Evolutionary conservation across 2,888 invertebrate genomes (phyloP), one percentile per base, ranked within the genome.

Genomic region (Adineta ricciae): DNA sequence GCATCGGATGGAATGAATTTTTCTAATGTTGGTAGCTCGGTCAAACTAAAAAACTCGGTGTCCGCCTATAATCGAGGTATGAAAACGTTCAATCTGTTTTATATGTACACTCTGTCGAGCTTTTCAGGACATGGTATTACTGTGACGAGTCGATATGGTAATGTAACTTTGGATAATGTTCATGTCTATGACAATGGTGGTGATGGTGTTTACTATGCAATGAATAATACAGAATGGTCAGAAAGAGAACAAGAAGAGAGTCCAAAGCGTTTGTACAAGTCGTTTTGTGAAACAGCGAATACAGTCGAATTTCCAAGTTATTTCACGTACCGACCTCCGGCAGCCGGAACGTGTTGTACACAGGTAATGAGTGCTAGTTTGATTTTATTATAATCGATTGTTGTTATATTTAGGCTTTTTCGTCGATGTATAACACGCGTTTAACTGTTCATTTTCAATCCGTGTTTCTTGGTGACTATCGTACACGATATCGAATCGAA

Each of bases 1-100:
- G 97, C 97, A 2, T 96, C 94, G 89, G 96, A 96, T 89, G 99
- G 95, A 19, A 93, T 97, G 87, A 96, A 96, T 90, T 93, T 96
- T 87, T 95, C 95, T 3, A 93, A 93, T 87, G 94, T 96, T 2
- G 93, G 93, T 88, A 94, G 94, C 38, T 95, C 95, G 16, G 93
- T 96, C 88, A 91, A 92, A 83, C 93, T 97, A 87, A 93, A 93
- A 87, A 94, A 96, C 89, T 94, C 95, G 86, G 94, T 94, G 5
- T 92, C 98, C 86, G 93, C 94, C 88, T 93, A 94, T 89, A 97
- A 96, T 91, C 91, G 92, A 90, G 93, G 93, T 92, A 90, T 19
- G 46, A 46, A 46, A 46, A 46, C 5, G n/a, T n/a, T n/a, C 46
- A 46, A 8, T 46, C 46, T 46, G 5, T 11, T 46, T 46, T 8